Percentiles rank a stretch among this genome's conserved stretches.
These are phyloP conservation scores for Neuroscelio doddi DNA, from an alignment of 2,888 invertebrate species.

Conservation along the genomic window DNA sequence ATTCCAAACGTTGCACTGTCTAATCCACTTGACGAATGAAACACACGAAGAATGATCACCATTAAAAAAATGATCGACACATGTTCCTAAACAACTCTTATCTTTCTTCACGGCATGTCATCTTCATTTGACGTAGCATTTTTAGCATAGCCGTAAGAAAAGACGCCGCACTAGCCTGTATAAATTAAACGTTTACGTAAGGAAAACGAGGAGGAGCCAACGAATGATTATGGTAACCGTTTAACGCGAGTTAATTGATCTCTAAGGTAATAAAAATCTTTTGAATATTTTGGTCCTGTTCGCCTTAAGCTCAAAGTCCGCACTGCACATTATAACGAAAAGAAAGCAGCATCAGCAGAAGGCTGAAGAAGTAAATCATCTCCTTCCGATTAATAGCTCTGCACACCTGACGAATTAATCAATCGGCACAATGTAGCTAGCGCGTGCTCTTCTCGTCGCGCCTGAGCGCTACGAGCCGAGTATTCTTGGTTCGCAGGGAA, in stretches of 20 bases:
- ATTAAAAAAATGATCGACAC: background rate
- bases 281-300: constrained; percentile 37
- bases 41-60: constrained; percentile 2
- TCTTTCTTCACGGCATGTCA: background rate
- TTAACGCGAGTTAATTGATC: constrained; percentile 58
- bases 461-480: too few species aligned
- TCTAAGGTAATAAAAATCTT: too few species aligned
- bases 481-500: background rate
- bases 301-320: constrained; percentile 19
- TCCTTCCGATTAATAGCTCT: constrained; percentile 12
- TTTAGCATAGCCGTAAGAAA: constrained; percentile 2
- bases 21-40: constrained; percentile 1
- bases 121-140: background rate
- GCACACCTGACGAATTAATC: constrained; percentile 23
- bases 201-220: constrained; percentile 12
- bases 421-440: constrained; percentile 1
- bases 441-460: constrained; percentile 1
- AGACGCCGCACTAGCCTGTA: constrained; percentile 12
- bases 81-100: background rate
- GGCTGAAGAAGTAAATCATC: too few species aligned
- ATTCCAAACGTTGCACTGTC: background rate
- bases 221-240: constrained; percentile 52
- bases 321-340: constrained; percentile 6
- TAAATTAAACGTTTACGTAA: constrained; percentile 34
- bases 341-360: background rate